phyloP scores from a whole-genome alignment of 1,140 invertebrate species.

The Melitaea cinxia region DNA sequence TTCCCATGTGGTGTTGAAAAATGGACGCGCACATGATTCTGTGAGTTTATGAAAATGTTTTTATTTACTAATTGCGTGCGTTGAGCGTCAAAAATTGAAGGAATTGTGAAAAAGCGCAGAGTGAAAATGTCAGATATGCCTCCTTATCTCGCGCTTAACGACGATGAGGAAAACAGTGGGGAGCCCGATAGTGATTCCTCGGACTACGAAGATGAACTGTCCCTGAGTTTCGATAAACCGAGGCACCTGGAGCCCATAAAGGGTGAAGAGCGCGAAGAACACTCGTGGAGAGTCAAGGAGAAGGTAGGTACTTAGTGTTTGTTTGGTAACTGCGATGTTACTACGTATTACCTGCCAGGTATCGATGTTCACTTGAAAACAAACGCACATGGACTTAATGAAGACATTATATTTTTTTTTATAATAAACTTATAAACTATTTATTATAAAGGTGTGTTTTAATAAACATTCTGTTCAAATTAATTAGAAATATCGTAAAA shows the following conservation, averaged over 20 bases:
- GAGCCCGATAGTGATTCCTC: conserved; percentile 90
- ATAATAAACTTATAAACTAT: conserved; percentile 4
- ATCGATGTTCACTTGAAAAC: conserved; percentile 56
- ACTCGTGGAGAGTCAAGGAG: conserved; percentile 95
- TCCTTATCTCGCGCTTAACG: conserved; percentile 74
- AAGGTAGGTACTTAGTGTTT: conserved; percentile 83
- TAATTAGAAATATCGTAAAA: no score
- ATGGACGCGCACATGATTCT: conserved; percentile 75
- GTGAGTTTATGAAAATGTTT: conserved; percentile 70
- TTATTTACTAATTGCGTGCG: conserved; percentile 50
- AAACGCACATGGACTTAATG: conserved; percentile 72
- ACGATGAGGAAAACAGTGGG: conserved; percentile 83
- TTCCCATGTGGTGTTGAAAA: conserved; percentile 75
- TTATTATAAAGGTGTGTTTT: not conserved
- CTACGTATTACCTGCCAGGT: conserved; percentile 49
- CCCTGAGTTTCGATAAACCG: conserved; percentile 86
- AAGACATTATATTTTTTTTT: no score
- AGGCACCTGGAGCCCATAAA: conserved; percentile 90
- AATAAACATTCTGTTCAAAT: not conserved
- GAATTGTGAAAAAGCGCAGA: conserved; percentile 57
- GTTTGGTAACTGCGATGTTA: conserved; percentile 37
- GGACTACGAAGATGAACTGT: conserved; percentile 86
- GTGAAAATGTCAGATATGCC: conserved; percentile 80
- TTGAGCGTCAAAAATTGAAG: conserved; percentile 50
- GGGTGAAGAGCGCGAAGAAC: conserved; percentile 87